Percentiles rank a stretch among this genome's conserved stretches.
phyloP scores from a whole-genome alignment of 2,797 vertebrate species.

The Xiphophorus birchmanni region DNA sequence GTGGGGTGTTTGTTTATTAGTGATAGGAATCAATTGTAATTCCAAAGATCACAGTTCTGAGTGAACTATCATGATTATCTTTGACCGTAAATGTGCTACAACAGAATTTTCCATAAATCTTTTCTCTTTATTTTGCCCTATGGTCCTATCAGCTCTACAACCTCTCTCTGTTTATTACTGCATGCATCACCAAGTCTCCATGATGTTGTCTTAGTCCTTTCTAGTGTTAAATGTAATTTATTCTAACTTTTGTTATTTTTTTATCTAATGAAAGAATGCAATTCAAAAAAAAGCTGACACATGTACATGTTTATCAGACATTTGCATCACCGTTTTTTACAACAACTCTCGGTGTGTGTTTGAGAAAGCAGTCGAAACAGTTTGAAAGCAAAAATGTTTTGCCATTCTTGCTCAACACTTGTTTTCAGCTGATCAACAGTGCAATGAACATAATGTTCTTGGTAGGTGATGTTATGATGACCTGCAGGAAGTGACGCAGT shows the following conservation, averaged over 20 bases:
- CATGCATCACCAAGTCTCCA: not conserved
- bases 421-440: not conserved
- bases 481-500: not conserved
- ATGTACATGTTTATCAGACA: not conserved
- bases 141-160: slow-evolving; percentile 8
- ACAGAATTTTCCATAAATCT: slow-evolving; percentile 26
- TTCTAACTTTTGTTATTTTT: not conserved
- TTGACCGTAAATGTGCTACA: slow-evolving; percentile 21
- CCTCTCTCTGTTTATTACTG: not conserved
- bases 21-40: not conserved
- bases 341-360: not conserved
- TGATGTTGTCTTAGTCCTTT: not conserved
- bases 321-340: not conserved
- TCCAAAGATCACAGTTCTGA: slow-evolving; percentile 18
- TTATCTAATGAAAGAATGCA: not conserved
- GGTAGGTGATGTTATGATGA: not conserved
- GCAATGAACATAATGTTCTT: not conserved
- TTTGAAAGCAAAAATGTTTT: slow-evolving; percentile 3
- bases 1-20: not conserved
- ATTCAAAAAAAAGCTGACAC: not conserved
- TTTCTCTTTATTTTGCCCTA: slow-evolving; percentile 5
- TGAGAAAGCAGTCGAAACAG: not conserved
- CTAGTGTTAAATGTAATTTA: not conserved
- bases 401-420: not conserved
- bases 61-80: slow-evolving; percentile 8